These are phyloP conservation scores for Lasioglossum calceatum DNA, from an alignment of 2,888 invertebrate species.

Conservation along the genomic window DNA sequence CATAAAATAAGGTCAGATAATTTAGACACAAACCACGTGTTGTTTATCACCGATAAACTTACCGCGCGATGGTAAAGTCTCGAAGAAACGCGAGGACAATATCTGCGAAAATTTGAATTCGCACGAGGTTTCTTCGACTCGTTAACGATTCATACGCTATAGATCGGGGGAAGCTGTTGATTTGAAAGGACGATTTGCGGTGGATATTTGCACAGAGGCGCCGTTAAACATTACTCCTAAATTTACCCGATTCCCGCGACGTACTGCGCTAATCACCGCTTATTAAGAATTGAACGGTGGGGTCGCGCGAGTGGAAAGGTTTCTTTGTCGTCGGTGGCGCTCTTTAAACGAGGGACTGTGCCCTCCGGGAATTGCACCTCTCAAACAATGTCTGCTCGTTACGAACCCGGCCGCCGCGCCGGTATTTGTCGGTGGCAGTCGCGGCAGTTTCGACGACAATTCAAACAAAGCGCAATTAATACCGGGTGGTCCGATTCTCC, in stretches of 20 bases:
- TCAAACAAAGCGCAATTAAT: conserved; percentile 76
- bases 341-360: conserved; percentile 34
- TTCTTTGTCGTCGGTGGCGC: conserved; percentile 21
- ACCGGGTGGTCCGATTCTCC: conserved; percentile 51
- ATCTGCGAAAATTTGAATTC: background rate
- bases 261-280: conserved; percentile 12
- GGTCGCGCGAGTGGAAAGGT: background rate
- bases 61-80: background rate
- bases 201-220: background rate
- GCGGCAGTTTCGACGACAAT: conserved; percentile 55
- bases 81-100: background rate
- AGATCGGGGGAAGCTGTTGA: background rate
- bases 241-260: background rate
- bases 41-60: background rate
- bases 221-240: background rate
- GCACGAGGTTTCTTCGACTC: no score
- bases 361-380: conserved; percentile 49
- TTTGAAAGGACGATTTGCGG: background rate
- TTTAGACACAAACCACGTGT: background rate
- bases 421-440: conserved; percentile 64
- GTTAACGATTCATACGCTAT: background rate
- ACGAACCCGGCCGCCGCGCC: conserved; percentile 51
- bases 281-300: conserved; percentile 40
- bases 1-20: background rate
- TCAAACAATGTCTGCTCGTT: conserved; percentile 77